A percentile compares a stretch with the other conserved stretches of the same genome.
phyloP scores from a whole-genome alignment of 1,140 invertebrate genomes.

The Agrypnia vestita region DNA sequence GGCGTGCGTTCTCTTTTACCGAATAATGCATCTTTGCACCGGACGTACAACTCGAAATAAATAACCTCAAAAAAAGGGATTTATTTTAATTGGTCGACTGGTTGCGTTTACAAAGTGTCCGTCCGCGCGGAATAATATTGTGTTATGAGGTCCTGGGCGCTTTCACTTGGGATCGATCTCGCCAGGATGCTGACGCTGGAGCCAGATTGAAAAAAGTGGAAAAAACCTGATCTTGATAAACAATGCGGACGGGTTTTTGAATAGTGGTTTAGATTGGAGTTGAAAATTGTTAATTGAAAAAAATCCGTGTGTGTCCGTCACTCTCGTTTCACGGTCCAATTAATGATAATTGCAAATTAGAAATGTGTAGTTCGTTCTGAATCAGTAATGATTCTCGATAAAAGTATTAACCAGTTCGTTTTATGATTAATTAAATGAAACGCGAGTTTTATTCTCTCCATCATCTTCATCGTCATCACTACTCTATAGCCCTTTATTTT shows the following conservation, averaged over 20 bases:
- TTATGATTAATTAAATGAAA: too few relatives aligned
- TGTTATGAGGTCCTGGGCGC: neutral
- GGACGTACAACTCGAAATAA: too few relatives aligned
- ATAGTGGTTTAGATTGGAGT: neutral
- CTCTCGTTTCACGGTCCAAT: neutral
- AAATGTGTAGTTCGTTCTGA: neutral
- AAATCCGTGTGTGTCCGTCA: neutral
- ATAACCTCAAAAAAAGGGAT: neutral
- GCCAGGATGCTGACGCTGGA: neutral
- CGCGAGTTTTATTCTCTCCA: too few relatives aligned
- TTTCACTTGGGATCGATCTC: constrained; percentile 6
- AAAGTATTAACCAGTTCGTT: too few relatives aligned
- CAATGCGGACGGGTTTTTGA: neutral
- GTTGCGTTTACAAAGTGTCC: neutral
- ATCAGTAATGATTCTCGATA: too few relatives aligned
- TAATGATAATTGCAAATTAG: neutral
- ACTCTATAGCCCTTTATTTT: too few relatives aligned
- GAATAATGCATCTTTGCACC: neutral
- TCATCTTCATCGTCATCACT: too few relatives aligned
- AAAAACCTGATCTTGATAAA: constrained; percentile 22
- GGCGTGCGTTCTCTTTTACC: neutral
- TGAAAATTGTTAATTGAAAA: neutral
- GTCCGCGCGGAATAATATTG: neutral
- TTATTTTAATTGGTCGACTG: neutral
- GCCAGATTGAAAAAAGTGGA: constrained; percentile 6